phyloP scores from a whole-genome alignment of 2,113 vertebrate species.

The Channa argus region DNA sequence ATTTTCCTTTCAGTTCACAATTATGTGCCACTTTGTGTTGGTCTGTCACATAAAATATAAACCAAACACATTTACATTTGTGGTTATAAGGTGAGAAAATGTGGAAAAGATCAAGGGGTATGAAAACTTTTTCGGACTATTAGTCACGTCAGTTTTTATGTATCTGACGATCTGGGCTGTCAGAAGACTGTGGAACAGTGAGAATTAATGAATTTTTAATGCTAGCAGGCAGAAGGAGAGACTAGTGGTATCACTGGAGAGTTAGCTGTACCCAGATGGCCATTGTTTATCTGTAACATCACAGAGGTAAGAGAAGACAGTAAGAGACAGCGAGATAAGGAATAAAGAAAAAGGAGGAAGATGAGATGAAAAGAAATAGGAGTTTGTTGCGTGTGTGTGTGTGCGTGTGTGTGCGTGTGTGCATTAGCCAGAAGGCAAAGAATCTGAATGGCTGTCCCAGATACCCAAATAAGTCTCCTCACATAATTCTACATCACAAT shows the following conservation, averaged over 20 bases:
- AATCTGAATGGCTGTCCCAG: constrained; percentile 68
- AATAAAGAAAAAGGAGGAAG: not conserved
- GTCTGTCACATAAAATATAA: too few species aligned
- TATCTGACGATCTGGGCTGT: constrained; percentile 10
- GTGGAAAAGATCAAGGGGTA: too few species aligned
- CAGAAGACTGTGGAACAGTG: constrained; percentile 13
- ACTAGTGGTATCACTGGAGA: constrained; percentile 22
- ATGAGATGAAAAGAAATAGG: constrained; percentile 38
- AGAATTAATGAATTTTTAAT: constrained; percentile 29
- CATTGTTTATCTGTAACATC: constrained; percentile 50
- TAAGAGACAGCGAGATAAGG: constrained; percentile 24
- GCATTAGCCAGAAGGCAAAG: constrained; percentile 55
- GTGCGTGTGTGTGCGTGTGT: constrained; percentile 22
- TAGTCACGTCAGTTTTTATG: constrained; percentile 8
- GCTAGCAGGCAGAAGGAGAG: constrained; percentile 26
- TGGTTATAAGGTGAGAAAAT: too few species aligned
- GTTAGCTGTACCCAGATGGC: constrained; percentile 42
- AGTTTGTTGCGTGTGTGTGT: constrained; percentile 36
- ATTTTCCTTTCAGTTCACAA: too few species aligned
- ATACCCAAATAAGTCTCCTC: constrained; percentile 77
- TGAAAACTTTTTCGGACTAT: constrained; percentile 4
- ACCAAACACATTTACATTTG: too few species aligned
- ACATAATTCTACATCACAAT: constrained; percentile 62
- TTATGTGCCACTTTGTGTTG: too few species aligned
- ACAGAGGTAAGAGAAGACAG: constrained; percentile 39